Percentiles rank a stretch among this genome's conserved stretches.
Evolutionary conservation across 2,113 vertebrate species (phyloP).

Genomic region (Pongo abelii): DNA sequence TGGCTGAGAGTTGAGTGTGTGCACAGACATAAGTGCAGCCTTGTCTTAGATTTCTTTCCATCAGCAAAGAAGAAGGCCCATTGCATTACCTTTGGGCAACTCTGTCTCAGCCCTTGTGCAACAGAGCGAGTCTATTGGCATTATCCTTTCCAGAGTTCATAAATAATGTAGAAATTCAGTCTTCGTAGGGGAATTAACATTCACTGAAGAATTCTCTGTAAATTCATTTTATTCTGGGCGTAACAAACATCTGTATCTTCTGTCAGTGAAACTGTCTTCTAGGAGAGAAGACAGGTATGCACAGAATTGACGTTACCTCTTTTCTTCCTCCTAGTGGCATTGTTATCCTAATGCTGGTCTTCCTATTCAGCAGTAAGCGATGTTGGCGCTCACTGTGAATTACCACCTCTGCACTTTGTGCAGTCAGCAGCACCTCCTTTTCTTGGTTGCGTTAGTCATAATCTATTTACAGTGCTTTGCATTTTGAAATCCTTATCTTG

Average conservation of each 20-base stretch:
- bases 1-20: not conserved
- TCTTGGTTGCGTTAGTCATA: not conserved
- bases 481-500: conserved; percentile 64
- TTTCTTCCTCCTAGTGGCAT: not conserved
- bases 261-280: not conserved
- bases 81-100: not conserved
- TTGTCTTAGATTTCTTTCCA: not conserved
- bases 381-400: not conserved
- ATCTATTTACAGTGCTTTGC: conserved; percentile 67
- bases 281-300: not conserved
- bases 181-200: not conserved
- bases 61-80: not conserved
- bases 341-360: not conserved
- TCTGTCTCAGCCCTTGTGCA: not conserved
- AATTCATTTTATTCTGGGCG: not conserved
- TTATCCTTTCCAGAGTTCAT: conserved; percentile 24
- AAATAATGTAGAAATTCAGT: conserved; percentile 13
- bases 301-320: not conserved
- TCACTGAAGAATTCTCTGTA: not conserved
- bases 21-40: not conserved
- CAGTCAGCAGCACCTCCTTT: not conserved
- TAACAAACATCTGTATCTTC: not conserved
- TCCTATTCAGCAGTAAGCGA: not conserved
- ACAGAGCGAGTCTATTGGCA: not conserved
- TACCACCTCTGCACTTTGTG: not conserved